Percentiles rank a stretch among this genome's conserved stretches.
Evolutionary conservation across 1,140 invertebrate genomes (phyloP).

Genomic region (Palaemon carinicauda): DNA sequence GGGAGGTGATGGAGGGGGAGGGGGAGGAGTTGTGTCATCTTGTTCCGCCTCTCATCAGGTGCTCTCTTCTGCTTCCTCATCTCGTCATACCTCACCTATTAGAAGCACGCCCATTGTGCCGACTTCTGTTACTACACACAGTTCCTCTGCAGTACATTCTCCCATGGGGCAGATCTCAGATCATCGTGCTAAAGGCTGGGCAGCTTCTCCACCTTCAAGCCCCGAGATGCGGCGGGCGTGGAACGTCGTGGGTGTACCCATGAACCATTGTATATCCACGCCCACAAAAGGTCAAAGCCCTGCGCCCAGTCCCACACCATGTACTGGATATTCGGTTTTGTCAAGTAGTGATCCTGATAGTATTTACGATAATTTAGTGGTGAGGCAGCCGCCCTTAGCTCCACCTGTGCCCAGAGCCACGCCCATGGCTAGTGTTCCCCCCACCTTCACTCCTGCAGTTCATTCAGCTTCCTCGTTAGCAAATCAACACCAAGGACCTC

Average conservation of each 20-base stretch:
- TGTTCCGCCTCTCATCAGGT: neutral
- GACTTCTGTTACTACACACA: neutral
- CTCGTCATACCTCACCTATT: no score
- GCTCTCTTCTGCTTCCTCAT: neutral
- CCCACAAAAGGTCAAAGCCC: neutral
- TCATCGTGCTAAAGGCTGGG: neutral
- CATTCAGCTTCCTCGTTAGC: neutral
- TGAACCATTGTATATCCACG: neutral
- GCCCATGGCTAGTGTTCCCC: neutral
- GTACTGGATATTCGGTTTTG: neutral
- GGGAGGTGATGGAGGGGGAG: neutral
- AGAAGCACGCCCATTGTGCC: neutral
- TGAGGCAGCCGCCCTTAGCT: neutral
- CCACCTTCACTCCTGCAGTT: neutral
- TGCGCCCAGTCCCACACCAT: neutral
- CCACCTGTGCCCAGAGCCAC: neutral
- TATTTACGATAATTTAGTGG: conserved; percentile 42
- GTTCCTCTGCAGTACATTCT: neutral
- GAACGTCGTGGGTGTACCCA: conserved; percentile 41
- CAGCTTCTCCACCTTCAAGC: conserved; percentile 24
- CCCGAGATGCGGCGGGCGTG: conserved; percentile 32
- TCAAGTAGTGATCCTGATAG: neutral
- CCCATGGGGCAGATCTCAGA: neutral
- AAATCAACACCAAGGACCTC: no score
- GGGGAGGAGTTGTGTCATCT: neutral